Evolutionary conservation across 2,113 vertebrate genomes (phyloP).

Genomic region (Chionis minor): DNA sequence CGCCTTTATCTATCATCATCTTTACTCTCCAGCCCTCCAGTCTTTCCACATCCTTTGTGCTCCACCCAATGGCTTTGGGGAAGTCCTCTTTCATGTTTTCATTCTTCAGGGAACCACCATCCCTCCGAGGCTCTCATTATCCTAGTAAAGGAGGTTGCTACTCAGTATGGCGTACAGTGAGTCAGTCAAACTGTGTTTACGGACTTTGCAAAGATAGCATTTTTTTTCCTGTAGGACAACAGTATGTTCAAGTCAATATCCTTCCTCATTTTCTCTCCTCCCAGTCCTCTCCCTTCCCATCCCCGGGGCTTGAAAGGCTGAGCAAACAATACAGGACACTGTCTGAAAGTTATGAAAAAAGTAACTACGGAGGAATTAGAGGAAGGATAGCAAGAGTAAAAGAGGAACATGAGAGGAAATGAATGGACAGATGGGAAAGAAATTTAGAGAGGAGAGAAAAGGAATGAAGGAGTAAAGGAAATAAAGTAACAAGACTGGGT

Average conservation of each 20-base stretch:
- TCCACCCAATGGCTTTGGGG: constrained; percentile 62
- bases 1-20: constrained; percentile 9
- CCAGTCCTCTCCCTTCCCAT: constrained; percentile 6
- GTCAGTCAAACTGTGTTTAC: constrained; percentile 24
- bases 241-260: background rate
- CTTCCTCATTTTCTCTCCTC: constrained; percentile 31
- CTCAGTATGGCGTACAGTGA: background rate
- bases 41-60: constrained; percentile 57
- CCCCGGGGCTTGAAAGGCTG: background rate
- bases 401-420: background rate
- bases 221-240: constrained; percentile 34
- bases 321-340: background rate
- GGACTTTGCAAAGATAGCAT: constrained; percentile 57
- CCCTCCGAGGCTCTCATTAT: constrained; percentile 18
- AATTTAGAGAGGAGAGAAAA: background rate
- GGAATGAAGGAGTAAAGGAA: background rate
- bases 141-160: constrained; percentile 21
- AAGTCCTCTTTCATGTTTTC: constrained; percentile 65
- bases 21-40: constrained; percentile 44
- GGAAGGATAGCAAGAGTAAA: background rate
- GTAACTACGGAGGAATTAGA: background rate
- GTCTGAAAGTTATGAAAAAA: background rate
- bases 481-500: background rate
- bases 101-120: constrained; percentile 48
- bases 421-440: background rate